Base-by-base conservation (phyloP, 2,888 invertebrate species). In the Cepaea hortensis region DNA sequence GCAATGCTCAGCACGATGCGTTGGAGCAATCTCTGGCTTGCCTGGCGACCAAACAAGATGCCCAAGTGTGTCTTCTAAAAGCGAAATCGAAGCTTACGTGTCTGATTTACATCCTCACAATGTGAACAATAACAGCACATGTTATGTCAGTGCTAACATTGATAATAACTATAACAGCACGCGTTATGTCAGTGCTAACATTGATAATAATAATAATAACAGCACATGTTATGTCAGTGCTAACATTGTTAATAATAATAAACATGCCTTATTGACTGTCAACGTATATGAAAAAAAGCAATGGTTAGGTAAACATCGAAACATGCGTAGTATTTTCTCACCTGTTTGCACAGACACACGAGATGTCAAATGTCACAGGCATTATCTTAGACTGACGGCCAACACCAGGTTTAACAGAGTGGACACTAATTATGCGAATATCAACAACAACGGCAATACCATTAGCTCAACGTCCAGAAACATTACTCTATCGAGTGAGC, bases 381-480 rank as follows among this genome's bases (percentile, higher is more conserved):
- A 55, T 55, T 6, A 55, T 55, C 6, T 9, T 6, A 55, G 11
- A 55, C 55, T 11, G 11, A 55, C 55, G 6, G 55, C 55, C 11
- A 55, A 55, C 11, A 55, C 55, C 7, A 55, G 55, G 55, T 11
- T 13, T 15, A 3, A 11, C 61, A 79, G 18, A 61, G n/a, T 20
- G 13, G 13, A 61, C 2, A 62, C 9, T 20, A 46, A 18, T 18
- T 20, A 62, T 55, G 61, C 15, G 23, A 84, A 85, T 20, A 79
- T 15, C 3, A 77, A 85, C n/a, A 85, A 85, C 55, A 85, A 79
- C 61, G 79, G 85, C 9, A 85, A 85, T 20, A 35, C 48, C 13
- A 6, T 20, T 1, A 76, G 65, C 48, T 55, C 65, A 23, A 11
- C 6, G 11, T 55, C 55, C 50, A 35, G 70, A 61, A 70, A 55